Evolutionary conservation across 2,113 vertebrate genomes (phyloP).

Genomic region (Catharus fuscescens): DNA sequence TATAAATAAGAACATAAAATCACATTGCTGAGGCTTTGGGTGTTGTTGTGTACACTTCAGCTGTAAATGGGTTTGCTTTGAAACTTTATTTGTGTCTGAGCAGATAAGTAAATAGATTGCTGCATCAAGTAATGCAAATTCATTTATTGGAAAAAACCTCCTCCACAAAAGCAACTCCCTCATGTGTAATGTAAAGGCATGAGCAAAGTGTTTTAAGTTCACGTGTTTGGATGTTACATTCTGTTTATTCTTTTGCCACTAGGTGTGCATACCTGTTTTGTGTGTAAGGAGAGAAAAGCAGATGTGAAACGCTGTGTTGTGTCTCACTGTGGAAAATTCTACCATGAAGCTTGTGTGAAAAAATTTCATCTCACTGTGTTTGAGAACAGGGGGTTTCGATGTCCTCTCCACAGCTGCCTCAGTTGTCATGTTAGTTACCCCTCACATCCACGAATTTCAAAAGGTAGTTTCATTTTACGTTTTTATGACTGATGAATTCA

Average conservation of each 20-base stretch:
- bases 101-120: neutral
- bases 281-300: slow-evolving; percentile 86
- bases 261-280: slow-evolving; percentile 91
- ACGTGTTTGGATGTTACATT: neutral
- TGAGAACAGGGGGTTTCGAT: slow-evolving; percentile 93
- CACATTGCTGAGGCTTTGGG: neutral
- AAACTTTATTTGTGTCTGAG: neutral
- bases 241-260: neutral
- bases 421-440: slow-evolving; percentile 88
- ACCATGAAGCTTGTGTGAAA: slow-evolving; percentile 90
- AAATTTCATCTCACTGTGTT: slow-evolving; percentile 87
- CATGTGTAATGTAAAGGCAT: neutral
- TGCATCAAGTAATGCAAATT: neutral
- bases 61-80: neutral
- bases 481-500: neutral
- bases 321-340: slow-evolving; percentile 93
- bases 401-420: slow-evolving; percentile 92
- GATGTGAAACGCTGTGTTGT: slow-evolving; percentile 89
- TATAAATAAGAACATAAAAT: neutral
- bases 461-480: slow-evolving; percentile 78
- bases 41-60: neutral
- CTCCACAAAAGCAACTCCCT: neutral
- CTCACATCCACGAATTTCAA: slow-evolving; percentile 83
- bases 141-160: neutral
- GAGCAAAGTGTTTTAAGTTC: neutral